These are phyloP conservation scores for Cygnus buccinator DNA, from an alignment of 2,113 vertebrate genomes.

Conservation along the genomic window DNA sequence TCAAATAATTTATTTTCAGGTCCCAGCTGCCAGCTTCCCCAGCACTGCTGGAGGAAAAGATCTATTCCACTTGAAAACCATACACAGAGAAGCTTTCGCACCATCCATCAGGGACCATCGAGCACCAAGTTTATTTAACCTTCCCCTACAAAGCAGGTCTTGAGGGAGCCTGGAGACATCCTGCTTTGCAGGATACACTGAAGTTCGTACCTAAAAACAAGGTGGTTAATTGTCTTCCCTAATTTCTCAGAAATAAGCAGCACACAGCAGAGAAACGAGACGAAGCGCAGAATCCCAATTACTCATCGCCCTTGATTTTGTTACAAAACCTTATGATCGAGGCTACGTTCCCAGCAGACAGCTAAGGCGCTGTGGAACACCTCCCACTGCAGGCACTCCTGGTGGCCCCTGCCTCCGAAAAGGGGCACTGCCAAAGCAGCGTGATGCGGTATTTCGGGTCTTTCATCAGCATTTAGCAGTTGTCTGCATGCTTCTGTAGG, in stretches of 20 bases:
- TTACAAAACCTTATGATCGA: neutral
- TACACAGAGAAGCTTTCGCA: neutral
- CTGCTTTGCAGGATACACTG: rapidly evolving
- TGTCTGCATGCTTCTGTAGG: neutral
- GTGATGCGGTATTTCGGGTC: rapidly evolving
- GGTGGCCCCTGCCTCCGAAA: neutral
- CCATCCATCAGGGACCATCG: rapidly evolving
- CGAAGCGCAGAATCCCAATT: neutral
- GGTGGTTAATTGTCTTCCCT: neutral
- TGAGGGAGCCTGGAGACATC: neutral
- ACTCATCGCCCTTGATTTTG: neutral
- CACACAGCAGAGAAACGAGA: neutral
- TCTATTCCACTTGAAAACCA: neutral
- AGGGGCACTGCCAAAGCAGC: neutral
- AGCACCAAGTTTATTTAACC: neutral
- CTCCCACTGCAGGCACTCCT: neutral
- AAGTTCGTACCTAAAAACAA: neutral
- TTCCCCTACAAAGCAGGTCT: neutral
- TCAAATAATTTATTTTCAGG: neutral
- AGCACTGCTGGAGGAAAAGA: neutral
- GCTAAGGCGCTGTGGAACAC: neutral
- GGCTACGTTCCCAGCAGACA: neutral
- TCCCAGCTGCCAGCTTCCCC: neutral
- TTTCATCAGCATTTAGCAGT: rapidly evolving
- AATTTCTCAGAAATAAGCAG: neutral